Evolutionary conservation across 2,797 vertebrate genomes (phyloP).

Genomic region (Dipus sagitta): DNA sequence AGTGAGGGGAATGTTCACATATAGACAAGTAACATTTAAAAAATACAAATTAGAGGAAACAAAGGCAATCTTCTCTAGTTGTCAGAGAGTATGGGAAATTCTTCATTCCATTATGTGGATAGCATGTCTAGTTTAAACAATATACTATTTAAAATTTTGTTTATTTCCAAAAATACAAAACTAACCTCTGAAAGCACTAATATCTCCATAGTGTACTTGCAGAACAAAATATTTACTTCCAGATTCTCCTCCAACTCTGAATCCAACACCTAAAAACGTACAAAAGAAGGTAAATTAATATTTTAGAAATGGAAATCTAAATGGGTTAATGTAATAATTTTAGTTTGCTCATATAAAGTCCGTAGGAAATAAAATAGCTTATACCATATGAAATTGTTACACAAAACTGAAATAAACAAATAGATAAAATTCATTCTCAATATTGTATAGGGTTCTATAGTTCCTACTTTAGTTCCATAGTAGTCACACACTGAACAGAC

Average conservation of each 20-base stretch:
- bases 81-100: not conserved
- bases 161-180: constrained; percentile 54
- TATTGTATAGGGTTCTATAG: too few species aligned
- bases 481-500: constrained; percentile 33
- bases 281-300: constrained; percentile 12
- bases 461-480: not conserved
- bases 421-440: not conserved
- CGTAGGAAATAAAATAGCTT: constrained; percentile 40
- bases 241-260: constrained; percentile 94
- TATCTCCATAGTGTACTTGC: constrained; percentile 98
- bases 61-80: not conserved
- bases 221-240: constrained; percentile 95
- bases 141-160: not conserved
- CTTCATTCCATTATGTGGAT: not conserved
- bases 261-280: constrained; percentile 93
- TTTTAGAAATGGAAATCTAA: constrained; percentile 66
- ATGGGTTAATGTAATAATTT: not conserved
- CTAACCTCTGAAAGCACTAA: constrained; percentile 94
- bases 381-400: not conserved
- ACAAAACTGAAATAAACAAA: constrained; percentile 1
- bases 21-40: not conserved
- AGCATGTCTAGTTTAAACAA: not conserved
- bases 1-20: too few species aligned
- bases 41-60: constrained; percentile 1
- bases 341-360: not conserved